Conservation (phyloP, 2,113 vertebrate genomes). For the Galeopterus variegatus region DNA sequence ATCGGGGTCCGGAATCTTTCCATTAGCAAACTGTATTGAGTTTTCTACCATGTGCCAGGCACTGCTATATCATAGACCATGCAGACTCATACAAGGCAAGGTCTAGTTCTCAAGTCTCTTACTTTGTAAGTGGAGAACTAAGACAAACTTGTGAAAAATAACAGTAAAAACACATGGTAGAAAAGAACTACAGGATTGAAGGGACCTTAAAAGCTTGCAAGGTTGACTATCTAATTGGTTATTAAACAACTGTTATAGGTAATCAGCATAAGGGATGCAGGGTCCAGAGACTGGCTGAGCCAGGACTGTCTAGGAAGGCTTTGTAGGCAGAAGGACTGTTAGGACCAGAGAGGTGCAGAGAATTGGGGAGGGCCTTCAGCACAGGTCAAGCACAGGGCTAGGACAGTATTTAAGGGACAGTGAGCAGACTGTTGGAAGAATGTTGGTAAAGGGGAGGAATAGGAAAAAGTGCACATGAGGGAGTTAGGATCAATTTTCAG, state of each 20-base stretch:
- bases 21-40: background rate
- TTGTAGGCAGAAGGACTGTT: background rate
- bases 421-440: background rate
- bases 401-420: background rate
- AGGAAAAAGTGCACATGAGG: background rate
- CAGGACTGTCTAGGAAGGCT: background rate
- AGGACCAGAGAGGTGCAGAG: background rate
- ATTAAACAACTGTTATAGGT: background rate
- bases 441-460: background rate
- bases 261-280: background rate
- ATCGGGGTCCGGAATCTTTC: background rate
- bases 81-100: background rate
- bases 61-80: background rate
- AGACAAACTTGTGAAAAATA: background rate
- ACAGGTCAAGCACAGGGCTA: background rate
- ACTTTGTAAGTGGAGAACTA: background rate
- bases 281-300: background rate
- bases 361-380: too few species aligned
- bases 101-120: background rate
- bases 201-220: background rate
- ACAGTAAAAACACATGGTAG: background rate
- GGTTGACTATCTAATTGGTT: background rate
- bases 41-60: background rate
- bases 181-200: background rate
- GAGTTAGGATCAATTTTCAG: background rate